Conservation (phyloP, 2,113 vertebrate species). For the Carlito syrichta region DNA sequence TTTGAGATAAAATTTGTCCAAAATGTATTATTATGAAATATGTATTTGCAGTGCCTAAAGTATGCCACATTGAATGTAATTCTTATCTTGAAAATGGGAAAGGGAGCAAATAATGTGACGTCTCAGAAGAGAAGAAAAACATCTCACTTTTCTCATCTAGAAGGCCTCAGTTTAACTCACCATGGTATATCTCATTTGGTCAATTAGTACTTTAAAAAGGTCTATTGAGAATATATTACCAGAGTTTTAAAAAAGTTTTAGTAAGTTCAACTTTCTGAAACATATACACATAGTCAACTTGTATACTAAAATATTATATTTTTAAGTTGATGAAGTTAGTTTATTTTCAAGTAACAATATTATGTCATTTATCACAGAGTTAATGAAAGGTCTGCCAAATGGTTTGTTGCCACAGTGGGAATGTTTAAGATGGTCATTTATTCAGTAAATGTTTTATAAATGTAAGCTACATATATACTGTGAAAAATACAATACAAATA, state of each 20-base stretch:
- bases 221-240: not conserved
- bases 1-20: constrained; percentile 14
- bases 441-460: not conserved
- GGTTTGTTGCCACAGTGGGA: not conserved
- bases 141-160: not conserved
- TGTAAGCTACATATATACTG: not conserved
- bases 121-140: not conserved
- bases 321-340: not conserved
- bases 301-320: constrained; percentile 3
- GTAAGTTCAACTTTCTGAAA: not conserved
- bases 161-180: not conserved
- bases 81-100: not conserved
- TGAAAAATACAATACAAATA: not conserved
- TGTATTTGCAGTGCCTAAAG: not conserved
- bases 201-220: not conserved
- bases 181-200: not conserved
- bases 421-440: constrained; percentile 31
- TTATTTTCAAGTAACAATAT: constrained; percentile 12
- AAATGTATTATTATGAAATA: constrained; percentile 29
- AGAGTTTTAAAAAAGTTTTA: constrained; percentile 30
- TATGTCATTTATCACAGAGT: constrained; percentile 9
- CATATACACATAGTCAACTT: not conserved
- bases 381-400: constrained; percentile 23
- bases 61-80: not conserved
- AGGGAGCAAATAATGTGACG: not conserved